Base-by-base conservation (phyloP, 1,140 invertebrate species). In the Sycophaga agraensis region DNA sequence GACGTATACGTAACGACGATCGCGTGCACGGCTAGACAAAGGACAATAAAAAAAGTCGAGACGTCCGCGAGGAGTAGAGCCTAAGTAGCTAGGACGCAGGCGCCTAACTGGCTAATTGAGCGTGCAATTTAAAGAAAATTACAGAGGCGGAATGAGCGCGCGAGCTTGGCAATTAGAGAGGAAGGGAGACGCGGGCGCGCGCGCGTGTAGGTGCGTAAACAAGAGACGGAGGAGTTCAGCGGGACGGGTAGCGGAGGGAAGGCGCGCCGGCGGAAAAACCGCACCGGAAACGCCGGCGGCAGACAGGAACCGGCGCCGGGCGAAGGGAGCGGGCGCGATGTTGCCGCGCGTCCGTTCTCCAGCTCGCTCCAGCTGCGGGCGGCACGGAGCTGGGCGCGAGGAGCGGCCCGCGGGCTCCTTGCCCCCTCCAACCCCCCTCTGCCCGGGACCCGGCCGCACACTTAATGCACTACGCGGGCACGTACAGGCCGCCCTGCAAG, bases 311-410 rank as follows among this genome's bases (percentile, higher is more conserved):
- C 43, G 26, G 42, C 46, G 26, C 34, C 17, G n/a, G 24, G 34
- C 22, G 35, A 48, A 48, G 31, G 46, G 14, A 50, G 28, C 50
- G 19, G 28, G 28, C 53, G 51, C 60, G 46, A 63, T 49, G 60
- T 63, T 63, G 60, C 60, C 60, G 46, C 53, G n/a, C n/a, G n/a
- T n/a, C n/a, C n/a, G 53, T 63, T 55, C 53, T 63, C 43, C 51
- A 60, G 49, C 58, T 53, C 7, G 31, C 49, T 53, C 2, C 16
- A 16, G 8, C 24, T 28, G 37, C 37, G 2, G 37, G 14, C 17
- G 37, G 14, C 16, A 26, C 24, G n/a, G n/a, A n/a, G n/a, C n/a
- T n/a, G n/a, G n/a, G n/a, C n/a, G n/a, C n/a, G n/a, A n/a, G n/a
- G n/a, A n/a, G n/a, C n/a, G n/a, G 28, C 28, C 28, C 28, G 11